Conservation (phyloP, 2,888 invertebrate species). For the Xestobium rufovillosum region DNA sequence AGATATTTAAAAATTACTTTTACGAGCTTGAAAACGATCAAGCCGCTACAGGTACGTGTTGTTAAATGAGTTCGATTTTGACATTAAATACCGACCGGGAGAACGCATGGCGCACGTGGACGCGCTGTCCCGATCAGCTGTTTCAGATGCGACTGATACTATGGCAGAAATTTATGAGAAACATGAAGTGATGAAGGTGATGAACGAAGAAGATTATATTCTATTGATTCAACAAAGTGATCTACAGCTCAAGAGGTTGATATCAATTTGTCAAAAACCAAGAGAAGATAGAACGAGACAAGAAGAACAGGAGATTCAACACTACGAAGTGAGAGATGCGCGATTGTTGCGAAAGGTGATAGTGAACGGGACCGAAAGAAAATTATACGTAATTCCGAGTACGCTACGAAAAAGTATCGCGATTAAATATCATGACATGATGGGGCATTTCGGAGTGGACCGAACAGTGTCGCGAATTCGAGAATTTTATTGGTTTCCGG, state of each 20-base stretch:
- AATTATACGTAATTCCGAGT: conserved; percentile 2
- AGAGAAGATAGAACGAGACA: not conserved
- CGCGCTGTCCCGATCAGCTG: not conserved
- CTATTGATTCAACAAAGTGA: conserved; percentile 1
- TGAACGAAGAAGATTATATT: conserved; percentile 1
- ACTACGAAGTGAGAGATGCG: conserved; percentile 1
- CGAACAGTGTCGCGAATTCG: not conserved
- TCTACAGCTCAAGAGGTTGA: not conserved
- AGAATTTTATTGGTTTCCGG: conserved; percentile 3
- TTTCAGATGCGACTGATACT: not conserved
- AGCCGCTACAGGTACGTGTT: no score
- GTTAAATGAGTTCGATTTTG: conserved; percentile 2
- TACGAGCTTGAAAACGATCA: no score
- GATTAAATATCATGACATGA: not conserved
- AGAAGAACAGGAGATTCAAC: conserved; percentile 1
- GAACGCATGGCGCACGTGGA: conserved; percentile 3
- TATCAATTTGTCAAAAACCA: not conserved
- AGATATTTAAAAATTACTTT: no score
- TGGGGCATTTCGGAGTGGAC: conserved; percentile 2
- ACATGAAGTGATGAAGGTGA: not conserved
- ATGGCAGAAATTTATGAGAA: not conserved
- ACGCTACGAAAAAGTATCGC: conserved; percentile 1
- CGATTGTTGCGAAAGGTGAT: not conserved
- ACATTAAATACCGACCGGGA: not conserved
- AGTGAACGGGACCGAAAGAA: not conserved